Percentiles rank a stretch among this genome's conserved stretches.
phyloP scores from a whole-genome alignment of 2,888 invertebrate species.

The Argynnis bischoffii region DNA sequence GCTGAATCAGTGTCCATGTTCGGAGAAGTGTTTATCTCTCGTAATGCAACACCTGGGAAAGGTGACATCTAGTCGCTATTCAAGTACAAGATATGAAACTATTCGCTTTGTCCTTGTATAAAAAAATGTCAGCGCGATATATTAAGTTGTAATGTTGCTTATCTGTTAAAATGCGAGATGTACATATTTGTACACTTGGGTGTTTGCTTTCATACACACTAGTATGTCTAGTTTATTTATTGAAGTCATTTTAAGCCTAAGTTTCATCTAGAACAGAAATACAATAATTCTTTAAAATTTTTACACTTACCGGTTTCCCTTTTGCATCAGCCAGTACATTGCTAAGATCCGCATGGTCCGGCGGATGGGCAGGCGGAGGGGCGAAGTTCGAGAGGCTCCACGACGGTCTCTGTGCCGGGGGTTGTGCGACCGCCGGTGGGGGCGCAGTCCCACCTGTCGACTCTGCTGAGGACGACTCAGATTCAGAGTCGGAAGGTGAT shows the following conservation, averaged over 20 bases:
- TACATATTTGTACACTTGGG: no score
- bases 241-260: no score
- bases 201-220: no score
- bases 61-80: conserved; percentile 32
- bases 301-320: conserved; percentile 67
- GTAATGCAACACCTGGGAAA: conserved; percentile 61
- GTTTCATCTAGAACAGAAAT: no score
- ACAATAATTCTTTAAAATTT: not conserved
- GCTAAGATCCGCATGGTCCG: conserved; percentile 74
- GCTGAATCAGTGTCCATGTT: conserved; percentile 58
- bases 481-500: conserved; percentile 84
- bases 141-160: not conserved
- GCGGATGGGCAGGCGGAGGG: conserved; percentile 62
- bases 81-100: conserved; percentile 11
- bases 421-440: conserved; percentile 60
- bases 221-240: no score
- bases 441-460: conserved; percentile 52
- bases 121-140: conserved; percentile 5
- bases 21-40: conserved; percentile 63
- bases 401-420: conserved; percentile 59
- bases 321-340: conserved; percentile 81
- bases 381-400: conserved; percentile 77
- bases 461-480: conserved; percentile 83
- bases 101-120: conserved; percentile 5
- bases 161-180: not conserved